Evolutionary conservation across 2,888 invertebrate species (phyloP).

Genomic region (Eulithis prunata): DNA sequence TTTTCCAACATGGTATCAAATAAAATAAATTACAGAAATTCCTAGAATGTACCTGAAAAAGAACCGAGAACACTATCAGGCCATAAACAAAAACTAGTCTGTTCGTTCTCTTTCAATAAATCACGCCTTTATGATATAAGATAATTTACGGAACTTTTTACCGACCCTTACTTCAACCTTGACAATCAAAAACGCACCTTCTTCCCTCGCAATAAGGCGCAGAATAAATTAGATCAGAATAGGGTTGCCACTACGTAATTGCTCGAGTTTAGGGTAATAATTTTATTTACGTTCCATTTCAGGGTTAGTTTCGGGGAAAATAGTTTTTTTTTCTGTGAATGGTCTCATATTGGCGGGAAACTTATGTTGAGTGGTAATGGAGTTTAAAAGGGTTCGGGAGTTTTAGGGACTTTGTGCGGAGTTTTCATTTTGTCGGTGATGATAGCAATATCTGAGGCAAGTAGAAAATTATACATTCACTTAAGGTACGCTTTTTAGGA

Average conservation of each 20-base stretch:
- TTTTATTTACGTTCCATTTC: constrained; percentile 45
- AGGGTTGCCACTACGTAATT: constrained; percentile 44
- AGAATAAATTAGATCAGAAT: constrained; percentile 11
- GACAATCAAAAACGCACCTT: constrained; percentile 32
- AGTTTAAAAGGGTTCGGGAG: constrained; percentile 20
- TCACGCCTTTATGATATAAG: constrained; percentile 38
- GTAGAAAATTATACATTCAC: constrained; percentile 20
- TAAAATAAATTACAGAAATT: not conserved
- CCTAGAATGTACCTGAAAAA: constrained; percentile 5
- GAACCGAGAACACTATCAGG: constrained; percentile 15
- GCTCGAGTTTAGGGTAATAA: constrained; percentile 44
- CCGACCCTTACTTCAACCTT: constrained; percentile 27
- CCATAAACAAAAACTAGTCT: constrained; percentile 37
- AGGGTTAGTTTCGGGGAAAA: constrained; percentile 35
- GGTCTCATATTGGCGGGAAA: constrained; percentile 23
- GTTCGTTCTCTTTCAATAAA: constrained; percentile 37
- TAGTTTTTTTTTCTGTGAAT: constrained; percentile 38
- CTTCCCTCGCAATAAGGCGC: constrained; percentile 16
- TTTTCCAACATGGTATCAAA: too few species aligned
- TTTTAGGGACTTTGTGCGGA: constrained; percentile 11
- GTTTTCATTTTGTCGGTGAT: constrained; percentile 21
- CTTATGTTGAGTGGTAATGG: constrained; percentile 21
- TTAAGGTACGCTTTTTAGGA: not conserved
- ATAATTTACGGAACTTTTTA: constrained; percentile 41
- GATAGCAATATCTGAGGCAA: constrained; percentile 12